Evolutionary conservation across 2,888 invertebrate species (phyloP).

Genomic region (Priocnemis perturbator): DNA sequence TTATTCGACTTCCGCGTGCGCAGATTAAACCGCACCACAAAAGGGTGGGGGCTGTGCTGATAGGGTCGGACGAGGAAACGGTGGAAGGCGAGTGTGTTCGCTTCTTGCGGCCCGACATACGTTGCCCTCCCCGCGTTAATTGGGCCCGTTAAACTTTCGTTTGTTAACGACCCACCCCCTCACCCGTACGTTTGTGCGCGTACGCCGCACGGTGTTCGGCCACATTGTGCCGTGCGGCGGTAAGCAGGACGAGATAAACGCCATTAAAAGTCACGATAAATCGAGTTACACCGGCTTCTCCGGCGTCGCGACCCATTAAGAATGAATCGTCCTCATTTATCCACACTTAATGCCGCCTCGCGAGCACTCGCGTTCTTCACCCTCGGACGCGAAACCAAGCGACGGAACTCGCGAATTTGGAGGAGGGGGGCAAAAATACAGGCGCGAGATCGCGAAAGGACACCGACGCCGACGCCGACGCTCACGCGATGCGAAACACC

Average conservation of each 20-base stretch:
- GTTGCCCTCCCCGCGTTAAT: constrained; percentile 10
- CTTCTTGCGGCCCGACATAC: constrained; percentile 27
- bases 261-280: constrained; percentile 25
- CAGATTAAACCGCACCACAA: constrained; percentile 34
- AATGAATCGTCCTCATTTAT: constrained; percentile 27
- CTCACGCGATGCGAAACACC: too few species aligned
- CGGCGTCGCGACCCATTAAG: neutral
- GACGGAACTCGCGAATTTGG: too few species aligned
- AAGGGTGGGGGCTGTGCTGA: too few species aligned
- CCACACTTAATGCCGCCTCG: constrained; percentile 6
- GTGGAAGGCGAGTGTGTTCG: constrained; percentile 13
- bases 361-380: too few species aligned
- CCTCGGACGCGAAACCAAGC: too few species aligned
- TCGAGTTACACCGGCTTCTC: neutral
- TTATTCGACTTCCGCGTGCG: constrained; percentile 23
- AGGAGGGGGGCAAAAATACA: too few species aligned
- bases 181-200: neutral
- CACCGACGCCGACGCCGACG: too few species aligned
- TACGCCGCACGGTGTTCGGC: too few species aligned
- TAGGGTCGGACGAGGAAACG: neutral
- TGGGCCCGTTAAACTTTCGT: constrained; percentile 36
- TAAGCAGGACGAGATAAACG: constrained; percentile 14
- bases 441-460: too few species aligned
- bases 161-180: neutral
- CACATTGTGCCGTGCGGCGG: neutral